Base-by-base conservation (phyloP, 2,797 vertebrate genomes). In the Crotalus adamanteus region DNA sequence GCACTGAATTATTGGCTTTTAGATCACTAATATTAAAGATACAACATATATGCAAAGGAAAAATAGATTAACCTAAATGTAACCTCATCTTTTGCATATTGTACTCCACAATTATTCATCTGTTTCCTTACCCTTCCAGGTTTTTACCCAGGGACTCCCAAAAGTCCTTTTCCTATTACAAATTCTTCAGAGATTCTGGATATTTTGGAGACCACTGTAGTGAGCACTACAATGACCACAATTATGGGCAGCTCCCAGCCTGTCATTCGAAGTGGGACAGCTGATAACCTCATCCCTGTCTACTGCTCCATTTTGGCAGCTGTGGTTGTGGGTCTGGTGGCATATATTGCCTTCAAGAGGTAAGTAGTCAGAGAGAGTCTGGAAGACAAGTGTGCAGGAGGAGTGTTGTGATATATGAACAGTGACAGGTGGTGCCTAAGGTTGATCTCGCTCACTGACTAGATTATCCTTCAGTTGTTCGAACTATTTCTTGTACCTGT, bases 261-360 rank as follows among this genome's bases (percentile, higher is more conserved):
- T 0, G 98, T 99, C 47, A 97, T 98, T 28, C 98, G 98, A 89
- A 97, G 97, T 0, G 98, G 98, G 73, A 97, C 98, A 2, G 96
- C 98, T 0, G 98, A 99, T 97, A 99, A 98, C 97, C 98, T 99
- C 97, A 99, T 99, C 96, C 99, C 99, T 0, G 98, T 99, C 96
- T 99, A 99, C 96, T 99, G 99, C 97, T 99, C 99, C 95, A 99
- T 99, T 98, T 98, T 99, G 97, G 99, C 99, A 0, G 99, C 99
- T 0, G 98, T 99, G 95, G 98, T 99, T 65, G 98, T 99, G 94
- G 99, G 99, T 92, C 96, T 99, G 0, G 98, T 99, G 96, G 99
- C 99, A 14, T 99, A 99, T 96, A 98, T 99, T 0, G 98, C 98
- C 87, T 99, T 99, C 95, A 99, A 99, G 97, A 98, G 99, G 99